phyloP scores from a whole-genome alignment of 2,113 vertebrate genomes.

The Hirundichthys speculiger region DNA sequence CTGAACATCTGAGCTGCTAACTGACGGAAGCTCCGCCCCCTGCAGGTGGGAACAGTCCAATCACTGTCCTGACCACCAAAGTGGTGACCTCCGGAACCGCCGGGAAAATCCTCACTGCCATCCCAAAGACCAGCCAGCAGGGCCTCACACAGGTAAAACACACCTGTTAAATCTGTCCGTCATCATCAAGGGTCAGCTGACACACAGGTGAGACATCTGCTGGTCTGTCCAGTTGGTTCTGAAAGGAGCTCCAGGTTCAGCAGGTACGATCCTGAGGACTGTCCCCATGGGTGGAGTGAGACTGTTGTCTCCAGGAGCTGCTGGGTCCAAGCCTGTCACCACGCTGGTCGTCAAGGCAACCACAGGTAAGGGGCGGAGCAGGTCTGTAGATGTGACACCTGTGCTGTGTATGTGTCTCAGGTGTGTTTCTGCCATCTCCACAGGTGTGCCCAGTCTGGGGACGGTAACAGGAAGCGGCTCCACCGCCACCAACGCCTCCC shows the following conservation, averaged over 20 bases:
- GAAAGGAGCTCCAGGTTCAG: constrained; percentile 86
- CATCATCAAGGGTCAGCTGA: too few species aligned
- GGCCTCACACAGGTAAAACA: constrained; percentile 86
- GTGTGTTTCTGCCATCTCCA: neutral
- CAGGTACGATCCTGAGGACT: constrained; percentile 86
- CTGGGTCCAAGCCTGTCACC: constrained; percentile 86
- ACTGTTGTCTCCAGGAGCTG: constrained; percentile 84
- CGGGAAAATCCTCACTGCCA: constrained; percentile 86
- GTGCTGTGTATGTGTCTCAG: neutral
- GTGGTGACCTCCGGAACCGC: constrained; percentile 84
- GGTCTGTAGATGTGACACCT: neutral
- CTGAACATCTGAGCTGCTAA: neutral
- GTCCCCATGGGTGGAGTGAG: constrained; percentile 87
- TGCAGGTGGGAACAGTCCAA: constrained; percentile 80
- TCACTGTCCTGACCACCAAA: constrained; percentile 88
- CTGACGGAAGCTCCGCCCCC: constrained; percentile 14
- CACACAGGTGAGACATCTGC: neutral
- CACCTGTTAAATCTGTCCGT: neutral
- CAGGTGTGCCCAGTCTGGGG: constrained; percentile 84
- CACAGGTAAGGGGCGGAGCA: constrained; percentile 77
- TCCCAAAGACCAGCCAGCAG: constrained; percentile 87
- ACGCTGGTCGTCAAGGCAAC: constrained; percentile 88
- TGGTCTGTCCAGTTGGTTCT: constrained; percentile 81
- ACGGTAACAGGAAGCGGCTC: constrained; percentile 84
- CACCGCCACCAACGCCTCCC: constrained; percentile 77